Conservation (phyloP, 2,797 vertebrate species). For the Glossophaga mutica region DNA sequence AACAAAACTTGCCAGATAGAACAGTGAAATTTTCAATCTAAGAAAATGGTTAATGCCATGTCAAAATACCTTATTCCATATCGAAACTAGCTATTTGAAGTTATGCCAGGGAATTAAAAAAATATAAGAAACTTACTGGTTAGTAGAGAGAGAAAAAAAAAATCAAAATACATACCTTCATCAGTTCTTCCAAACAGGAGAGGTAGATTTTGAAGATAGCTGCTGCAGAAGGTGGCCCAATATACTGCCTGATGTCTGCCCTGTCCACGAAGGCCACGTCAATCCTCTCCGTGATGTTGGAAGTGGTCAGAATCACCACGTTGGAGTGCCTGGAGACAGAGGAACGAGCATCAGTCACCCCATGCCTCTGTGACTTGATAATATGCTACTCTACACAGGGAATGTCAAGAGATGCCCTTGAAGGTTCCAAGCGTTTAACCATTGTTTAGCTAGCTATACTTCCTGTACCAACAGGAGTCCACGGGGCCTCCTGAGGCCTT, state of each 20-base stretch:
- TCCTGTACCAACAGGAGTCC: neutral
- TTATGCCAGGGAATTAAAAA: neutral
- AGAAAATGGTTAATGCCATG: fast-evolving
- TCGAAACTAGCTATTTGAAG: fast-evolving
- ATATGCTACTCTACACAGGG: fast-evolving
- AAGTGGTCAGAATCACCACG: constrained; percentile 98
- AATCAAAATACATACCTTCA: constrained; percentile 89
- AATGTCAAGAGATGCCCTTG: fast-evolving
- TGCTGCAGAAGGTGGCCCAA: constrained; percentile 91
- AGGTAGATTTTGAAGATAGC: constrained; percentile 97
- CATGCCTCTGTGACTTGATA: fast-evolving
- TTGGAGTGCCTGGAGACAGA: constrained; percentile 87
- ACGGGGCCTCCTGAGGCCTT: fast-evolving
- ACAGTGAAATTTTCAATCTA: neutral
- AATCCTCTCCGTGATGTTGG: constrained; percentile 97
- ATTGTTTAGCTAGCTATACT: neutral
- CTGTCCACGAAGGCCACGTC: constrained; percentile 97
- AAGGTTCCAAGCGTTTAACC: neutral
- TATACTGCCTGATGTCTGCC: constrained; percentile 98
- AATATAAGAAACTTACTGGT: neutral
- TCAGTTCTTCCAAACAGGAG: constrained; percentile 95
- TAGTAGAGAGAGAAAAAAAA: neutral
- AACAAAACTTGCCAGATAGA: neutral
- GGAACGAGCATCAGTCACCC: fast-evolving
- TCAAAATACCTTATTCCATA: fast-evolving